Percentiles rank a stretch among this genome's conserved stretches.
Conservation (phyloP, 2,888 invertebrate genomes). For the Eurytoma adleriae region DNA sequence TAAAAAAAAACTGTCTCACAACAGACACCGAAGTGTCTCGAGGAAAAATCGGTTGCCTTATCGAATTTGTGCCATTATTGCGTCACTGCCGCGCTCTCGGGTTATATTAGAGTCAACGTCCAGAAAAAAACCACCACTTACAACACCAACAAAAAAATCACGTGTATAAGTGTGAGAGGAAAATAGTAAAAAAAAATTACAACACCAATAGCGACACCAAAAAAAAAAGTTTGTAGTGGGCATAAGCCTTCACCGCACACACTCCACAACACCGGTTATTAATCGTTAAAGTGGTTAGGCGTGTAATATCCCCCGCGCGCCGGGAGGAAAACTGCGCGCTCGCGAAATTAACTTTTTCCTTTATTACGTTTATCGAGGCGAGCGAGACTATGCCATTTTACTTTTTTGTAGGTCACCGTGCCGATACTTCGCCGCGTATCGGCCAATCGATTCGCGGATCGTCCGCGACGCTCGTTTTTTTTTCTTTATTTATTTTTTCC, state of each 20-base stretch:
- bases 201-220: slow-evolving; percentile 76
- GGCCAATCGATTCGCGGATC: slow-evolving; percentile 10
- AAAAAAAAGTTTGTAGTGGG: slow-evolving; percentile 66
- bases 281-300: slow-evolving; percentile 61
- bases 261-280: slow-evolving; percentile 70
- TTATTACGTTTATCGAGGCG: slow-evolving; percentile 39
- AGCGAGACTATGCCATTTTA: neutral
- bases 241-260: slow-evolving; percentile 69
- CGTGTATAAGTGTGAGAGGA: neutral
- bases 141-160: slow-evolving; percentile 67
- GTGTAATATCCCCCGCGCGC: slow-evolving; percentile 1
- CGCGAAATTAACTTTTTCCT: slow-evolving; percentile 44
- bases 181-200: slow-evolving; percentile 62
- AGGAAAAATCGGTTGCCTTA: slow-evolving; percentile 33
- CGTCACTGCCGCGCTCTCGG: neutral
- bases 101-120: slow-evolving; percentile 17
- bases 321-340: slow-evolving; percentile 25
- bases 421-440: slow-evolving; percentile 30
- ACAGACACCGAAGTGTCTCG: neutral
- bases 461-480: neutral
- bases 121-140: slow-evolving; percentile 68
- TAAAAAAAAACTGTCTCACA: too few relatives aligned
- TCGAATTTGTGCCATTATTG: neutral
- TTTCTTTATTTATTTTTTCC: neutral
- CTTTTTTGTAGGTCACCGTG: slow-evolving; percentile 51